Evolutionary conservation across 1,140 invertebrate species (phyloP), one percentile per base, ranked within the genome.

Genomic region (Megalonaias nervosa): DNA sequence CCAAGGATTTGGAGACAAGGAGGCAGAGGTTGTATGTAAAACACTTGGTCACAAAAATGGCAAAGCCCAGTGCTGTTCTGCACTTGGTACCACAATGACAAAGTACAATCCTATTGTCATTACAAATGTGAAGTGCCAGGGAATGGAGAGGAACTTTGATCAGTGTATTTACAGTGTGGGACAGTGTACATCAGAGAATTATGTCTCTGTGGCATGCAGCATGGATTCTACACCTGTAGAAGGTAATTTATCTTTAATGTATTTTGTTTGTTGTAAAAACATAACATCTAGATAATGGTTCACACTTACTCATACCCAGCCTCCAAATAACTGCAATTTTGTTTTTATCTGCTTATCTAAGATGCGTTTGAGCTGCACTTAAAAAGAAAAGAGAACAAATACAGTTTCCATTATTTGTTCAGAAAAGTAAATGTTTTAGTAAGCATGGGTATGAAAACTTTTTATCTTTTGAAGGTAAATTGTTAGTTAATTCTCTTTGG

Each of bases 11-110:
- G 82, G 79, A 71, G 83, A 85, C 67, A 69, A 48, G 17, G 81
- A 83, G 67, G 95, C 94, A 1, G 90, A 93, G 77, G 91, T 96
- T 0, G 91, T 94, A 13, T 96, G 95, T 84, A 92, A 91, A 62
- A 94, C 95, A 84, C 84, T 95, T 48, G 95, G 95, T 92, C 86
- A 85, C 31, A 67, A 71, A 26, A 79, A 82, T 67, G 86, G 86
- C 6, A 75, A 82, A 58, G 77, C 80, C n/a, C 86, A 86, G 70
- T 86, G 82, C 68, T 86, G 85, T 65, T 84, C 82, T 14, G 80
- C 84, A 19, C 69, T 84, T 2, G 85, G 86, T 21, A 66, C 74
- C 15, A 74, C 74, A 31, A n/a, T 73, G 3, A 73, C 70, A 48
- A 31, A 23, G 5, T 75, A 73, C n/a, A 70, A 58, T 38, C 64